Base-by-base conservation (phyloP, 2,888 invertebrate species). In the Phaedon cochleariae region DNA sequence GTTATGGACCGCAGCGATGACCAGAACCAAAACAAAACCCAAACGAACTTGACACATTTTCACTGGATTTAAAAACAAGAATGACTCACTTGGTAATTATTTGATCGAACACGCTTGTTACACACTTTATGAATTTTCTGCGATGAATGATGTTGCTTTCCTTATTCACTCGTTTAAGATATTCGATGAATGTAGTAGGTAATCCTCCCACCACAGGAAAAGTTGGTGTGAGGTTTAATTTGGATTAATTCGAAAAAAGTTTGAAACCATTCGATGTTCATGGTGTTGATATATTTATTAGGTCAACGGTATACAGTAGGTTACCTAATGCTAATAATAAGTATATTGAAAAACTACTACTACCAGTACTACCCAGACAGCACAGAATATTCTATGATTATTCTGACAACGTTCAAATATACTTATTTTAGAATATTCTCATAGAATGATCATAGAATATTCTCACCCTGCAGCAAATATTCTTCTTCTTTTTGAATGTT, bases 41-140 rank as follows among this genome's bases (percentile, higher is more conserved):
- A 53, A 34, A 26, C 41, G 57, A 48, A 62, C 48, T 55, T 59
- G 63, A 17, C 62, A 64, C 69, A 69, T 69, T 64, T 68, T 66
- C 63, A 61, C 65, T 6, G 45, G n/a, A 62, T 31, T 17, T 18
- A 55, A 55, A 48, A 67, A 26, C 26, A 58, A 52, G n/a, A 67
- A 18, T 62, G 58, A 59, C 46, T 62, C 64, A 52, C 62, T 59
- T 17, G 62, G 34, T 49, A 26, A 65, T 46, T 18, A 10, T 49
- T 37, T 26, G 41, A 37, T 63, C 31, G 34, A 57, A 20, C 15
- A 41, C 37, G 41, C 34, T 22, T 9, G n/a, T 57, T 59, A 59
- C 48, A 29, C 64, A 52, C 62, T 55, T 55, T 21, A 46, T 60
- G 58, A 52, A 59, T 46, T 65, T 65, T 49, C 18, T 60, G 20